Evolutionary conservation across 2,888 invertebrate species (phyloP), one percentile per base, ranked within the genome.

Genomic region (Aphodius sticticus): DNA sequence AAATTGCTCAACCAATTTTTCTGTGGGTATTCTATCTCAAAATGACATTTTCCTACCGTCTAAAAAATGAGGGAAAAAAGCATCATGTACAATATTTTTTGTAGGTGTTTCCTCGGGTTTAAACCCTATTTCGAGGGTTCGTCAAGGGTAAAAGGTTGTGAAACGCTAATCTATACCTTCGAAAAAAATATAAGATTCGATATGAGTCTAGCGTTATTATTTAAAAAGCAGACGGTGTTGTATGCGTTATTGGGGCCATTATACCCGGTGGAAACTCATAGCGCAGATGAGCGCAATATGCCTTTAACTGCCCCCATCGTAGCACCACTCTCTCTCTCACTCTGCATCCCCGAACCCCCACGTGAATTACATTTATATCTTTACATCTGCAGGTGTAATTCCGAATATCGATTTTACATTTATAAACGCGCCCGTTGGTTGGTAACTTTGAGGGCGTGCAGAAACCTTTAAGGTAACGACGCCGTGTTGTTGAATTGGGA

Each of bases 331-430:
- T 53, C 53, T 53, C 53, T 53, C 53, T 53, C 53, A 53, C 53
- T 53, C 53, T 12, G 53, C 53, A 2, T 5, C 74, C 74, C 35
- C 36, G 37, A 35, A 6, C 36, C 71, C 78, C 79, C 82, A 85
- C 84, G 85, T 85, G 84, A 84, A 84, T 83, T 83, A 84, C 84
- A 84, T 85, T 85, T 84, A 84, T 84, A 85, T 84, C 83, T 83
- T 83, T 84, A 82, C 84, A 84, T 84, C 84, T 84, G 84, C 84
- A 85, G 84, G 84, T 84, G 84, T 84, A 84, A 84, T 85, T 85
- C 83, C 81, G 78, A 80, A 78, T 83, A 85, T 85, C 82, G 84
- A 85, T 85, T 85, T 83, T 81, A 81, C 84, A 84, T 84, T 85
- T 82, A 80, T 79, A 80, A 80, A 75, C 76, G 78, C 37, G 38